Conservation (phyloP, 2,797 vertebrate genomes). For the Cephalopachus bancanus region DNA sequence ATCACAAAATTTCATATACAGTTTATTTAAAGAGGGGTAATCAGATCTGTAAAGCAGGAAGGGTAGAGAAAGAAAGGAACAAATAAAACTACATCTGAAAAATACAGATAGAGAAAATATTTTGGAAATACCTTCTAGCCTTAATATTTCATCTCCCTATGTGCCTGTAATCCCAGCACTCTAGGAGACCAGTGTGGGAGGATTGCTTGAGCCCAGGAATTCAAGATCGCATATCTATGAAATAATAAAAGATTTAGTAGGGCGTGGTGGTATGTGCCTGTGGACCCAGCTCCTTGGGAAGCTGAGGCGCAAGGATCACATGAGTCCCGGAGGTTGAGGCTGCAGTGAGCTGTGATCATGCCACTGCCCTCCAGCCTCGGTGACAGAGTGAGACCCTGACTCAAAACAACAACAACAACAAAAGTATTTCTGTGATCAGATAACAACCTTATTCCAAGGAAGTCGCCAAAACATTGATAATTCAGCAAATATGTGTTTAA, state of each 20-base stretch:
- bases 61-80: background rate
- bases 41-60: background rate
- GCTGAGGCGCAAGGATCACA: background rate
- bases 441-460: slow-evolving; percentile 22
- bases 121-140: slow-evolving; percentile 16
- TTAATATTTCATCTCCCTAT: background rate
- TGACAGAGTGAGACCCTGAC: too few species aligned
- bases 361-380: too few species aligned
- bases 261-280: background rate
- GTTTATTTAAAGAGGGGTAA: background rate
- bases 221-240: too few species aligned
- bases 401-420: background rate
- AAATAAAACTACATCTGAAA: background rate
- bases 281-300: too few species aligned
- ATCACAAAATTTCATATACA: background rate
- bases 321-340: too few species aligned
- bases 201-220: too few species aligned
- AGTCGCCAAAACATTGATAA: slow-evolving; percentile 12
- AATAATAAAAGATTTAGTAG: too few species aligned
- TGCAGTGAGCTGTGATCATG: too few species aligned
- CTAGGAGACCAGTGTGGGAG: too few species aligned
- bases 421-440: slow-evolving; percentile 30
- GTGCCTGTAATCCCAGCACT: too few species aligned
- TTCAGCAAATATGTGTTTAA: slow-evolving; percentile 10
- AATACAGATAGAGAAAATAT: slow-evolving; percentile 29